Evolutionary conservation across 1,140 invertebrate genomes (phyloP).

Genomic region (Mactra quadrangularis): DNA sequence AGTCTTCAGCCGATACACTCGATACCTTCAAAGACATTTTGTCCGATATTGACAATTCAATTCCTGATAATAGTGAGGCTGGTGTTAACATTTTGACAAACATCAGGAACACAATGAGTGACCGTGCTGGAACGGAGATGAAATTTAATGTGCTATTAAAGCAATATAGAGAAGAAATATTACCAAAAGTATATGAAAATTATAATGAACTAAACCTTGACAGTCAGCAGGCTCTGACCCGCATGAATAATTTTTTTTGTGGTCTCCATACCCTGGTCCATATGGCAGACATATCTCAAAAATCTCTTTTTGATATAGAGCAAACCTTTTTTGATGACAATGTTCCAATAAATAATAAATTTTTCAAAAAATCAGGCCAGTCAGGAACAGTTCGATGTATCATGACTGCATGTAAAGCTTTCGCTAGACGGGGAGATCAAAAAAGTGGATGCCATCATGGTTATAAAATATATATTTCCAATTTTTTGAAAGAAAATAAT

Average conservation of each 20-base stretch:
- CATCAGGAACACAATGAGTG: slow-evolving; percentile 51
- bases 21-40: slow-evolving; percentile 43
- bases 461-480: slow-evolving; percentile 22
- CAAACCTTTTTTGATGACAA: slow-evolving; percentile 35
- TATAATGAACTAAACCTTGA: slow-evolving; percentile 12
- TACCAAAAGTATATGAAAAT: no score
- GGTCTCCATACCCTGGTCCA: slow-evolving; percentile 55
- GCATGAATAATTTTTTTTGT: slow-evolving; percentile 54
- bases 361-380: slow-evolving; percentile 10
- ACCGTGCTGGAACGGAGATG: slow-evolving; percentile 58
- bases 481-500: no score
- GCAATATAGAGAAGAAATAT: no score
- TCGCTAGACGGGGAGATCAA: no score
- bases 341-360: slow-evolving; percentile 12
- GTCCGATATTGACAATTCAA: slow-evolving; percentile 23
- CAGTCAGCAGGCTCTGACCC: neutral
- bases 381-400: no score
- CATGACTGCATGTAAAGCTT: no score
- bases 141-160: slow-evolving; percentile 37
- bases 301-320: slow-evolving; percentile 20
- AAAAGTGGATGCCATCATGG: slow-evolving; percentile 32
- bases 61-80: neutral
- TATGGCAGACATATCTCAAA: slow-evolving; percentile 50
- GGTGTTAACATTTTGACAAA: no score
- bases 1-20: slow-evolving; percentile 9